Evolutionary conservation across 2,113 vertebrate genomes (phyloP), one percentile per base, ranked within the genome.

Genomic region (Genyomyrus donnyi): DNA sequence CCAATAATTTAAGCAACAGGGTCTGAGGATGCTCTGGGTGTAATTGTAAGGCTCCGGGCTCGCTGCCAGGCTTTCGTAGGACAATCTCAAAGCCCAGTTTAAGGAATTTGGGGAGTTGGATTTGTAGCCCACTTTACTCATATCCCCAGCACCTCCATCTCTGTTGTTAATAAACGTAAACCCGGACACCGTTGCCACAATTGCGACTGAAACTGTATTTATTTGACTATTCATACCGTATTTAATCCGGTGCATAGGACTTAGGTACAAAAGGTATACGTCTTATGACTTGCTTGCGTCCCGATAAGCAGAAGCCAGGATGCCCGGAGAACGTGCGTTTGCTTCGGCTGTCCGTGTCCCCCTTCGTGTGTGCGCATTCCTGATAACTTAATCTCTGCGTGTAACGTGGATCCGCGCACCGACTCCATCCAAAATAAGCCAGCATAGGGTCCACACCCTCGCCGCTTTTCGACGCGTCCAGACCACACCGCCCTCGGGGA

Each of bases 311-410:
- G 17, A 85, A 45, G 83, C 83, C 49, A 52, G 50, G 85, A 53
- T 48, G 50, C 49, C 85, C 50, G 1, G 27, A 17, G 10, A 13
- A 50, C 70, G 45, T 89, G 88, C 70, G 9, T 50, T 17, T 77
- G 6, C 27, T 6, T 24, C 15, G n/a, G 50, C 85, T 27, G 90
- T 21, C 74, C 15, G 45, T 4, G 83, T 45, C 45, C 17, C 83
- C 45, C 83, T 0, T 5, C 42, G 90, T 92, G 91, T 90, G 90
- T 95, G 95, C 86, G 90, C 90, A 35, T 80, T 87, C 2, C 93
- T 94, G 96, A 96, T 96, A 96, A 96, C 88, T 66, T 90, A 95
- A 95, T 95, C 95, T 94, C 3, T 91, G 27, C 39, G 45, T 39
- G 24, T 46, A 90, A 92, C 92, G 70, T 74, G 24, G 35, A 53